Conservation (phyloP, 92 coral and sea anemone species). For the Zoanthus solanderi region DNA sequence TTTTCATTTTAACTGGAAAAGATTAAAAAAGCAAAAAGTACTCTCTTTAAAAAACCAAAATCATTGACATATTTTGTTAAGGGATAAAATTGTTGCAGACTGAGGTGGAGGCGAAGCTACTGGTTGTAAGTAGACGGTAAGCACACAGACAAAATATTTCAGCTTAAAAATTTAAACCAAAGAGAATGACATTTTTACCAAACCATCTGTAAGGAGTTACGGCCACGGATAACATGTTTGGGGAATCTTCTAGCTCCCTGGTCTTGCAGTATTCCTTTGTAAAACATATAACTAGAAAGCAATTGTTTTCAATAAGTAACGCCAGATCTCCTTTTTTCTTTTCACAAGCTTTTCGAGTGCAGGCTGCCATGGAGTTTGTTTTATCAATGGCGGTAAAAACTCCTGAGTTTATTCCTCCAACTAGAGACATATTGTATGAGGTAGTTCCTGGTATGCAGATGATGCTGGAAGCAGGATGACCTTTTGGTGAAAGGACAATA, state of each 20-base stretch:
- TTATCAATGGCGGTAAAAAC: conserved; percentile 58
- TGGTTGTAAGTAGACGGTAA: too few species aligned
- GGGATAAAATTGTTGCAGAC: too few species aligned
- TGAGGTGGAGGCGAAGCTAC: too few species aligned
- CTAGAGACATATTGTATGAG: conserved; percentile 57
- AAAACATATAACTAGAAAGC: conserved; percentile 78
- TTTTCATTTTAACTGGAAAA: too few species aligned
- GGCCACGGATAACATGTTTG: conserved; percentile 42
- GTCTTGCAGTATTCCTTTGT: conserved; percentile 54
- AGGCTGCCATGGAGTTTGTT: conserved; percentile 55
- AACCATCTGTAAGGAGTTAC: conserved; percentile 76
- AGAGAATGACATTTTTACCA: conserved; percentile 43
- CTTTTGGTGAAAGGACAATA: conserved; percentile 26
- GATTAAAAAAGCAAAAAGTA: too few species aligned
- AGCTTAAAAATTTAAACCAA: too few species aligned
- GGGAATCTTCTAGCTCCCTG: conserved; percentile 1
- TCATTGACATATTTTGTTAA: too few species aligned
- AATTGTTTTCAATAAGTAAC: conserved; percentile 59
- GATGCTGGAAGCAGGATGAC: conserved; percentile 73
- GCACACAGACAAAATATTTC: too few species aligned
- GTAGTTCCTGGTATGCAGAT: conserved; percentile 75
- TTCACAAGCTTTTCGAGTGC: conserved; percentile 78
- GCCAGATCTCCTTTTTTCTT: conserved; percentile 68
- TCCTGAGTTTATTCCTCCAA: conserved; percentile 71
- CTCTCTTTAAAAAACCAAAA: too few species aligned